Base-by-base conservation (phyloP, 2,113 vertebrate genomes). In the Lamprotornis superbus region DNA sequence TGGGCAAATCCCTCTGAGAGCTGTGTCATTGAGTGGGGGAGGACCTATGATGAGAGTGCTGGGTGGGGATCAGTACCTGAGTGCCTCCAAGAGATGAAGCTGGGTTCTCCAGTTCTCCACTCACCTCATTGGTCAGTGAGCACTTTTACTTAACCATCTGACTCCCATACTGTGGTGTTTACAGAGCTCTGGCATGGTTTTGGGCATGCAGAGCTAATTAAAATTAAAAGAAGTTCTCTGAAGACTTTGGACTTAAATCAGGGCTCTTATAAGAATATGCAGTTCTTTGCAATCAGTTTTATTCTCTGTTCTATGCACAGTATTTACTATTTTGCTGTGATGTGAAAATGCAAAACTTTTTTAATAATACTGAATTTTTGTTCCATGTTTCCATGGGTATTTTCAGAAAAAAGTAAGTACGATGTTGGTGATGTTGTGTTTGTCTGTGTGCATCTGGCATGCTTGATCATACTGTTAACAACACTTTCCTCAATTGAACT, bases 331-430 rank as follows among this genome's bases (percentile, higher is more conserved):
- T 96, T 94, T 97, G 44, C 78, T 96, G 42, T 89, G 82, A 91
- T 93, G 61, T 92, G 80, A 91, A 96, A 95, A 70, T 94, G 59
- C 76, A 73, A 85, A 96, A 82, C 84, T 92, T 82, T 97, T 97
- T 96, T 94, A 97, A 95, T 94, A 96, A 95, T 84, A 65, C 88
- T 90, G 94, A 93, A 93, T 94, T 98, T 97, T 97, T 94, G 94
- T 98, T 97, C 92, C 96, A 88, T 97, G 97, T 97, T 97, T 98
- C 95, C 97, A 46, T 96, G 97, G 97, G 82, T 96, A 93, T 92
- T 97, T 95, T 96, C 95, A 98, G 97, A 97, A 98, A 94, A 94
- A 97, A 96, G 97, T 94, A 97, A 98, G 97, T 97, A 96, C 30
- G 76, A 27, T 0, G 13, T 63, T 20, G 55, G 68, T 79, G 81